Conservation (phyloP, 2,888 invertebrate genomes). For the Venusia cambrica region DNA sequence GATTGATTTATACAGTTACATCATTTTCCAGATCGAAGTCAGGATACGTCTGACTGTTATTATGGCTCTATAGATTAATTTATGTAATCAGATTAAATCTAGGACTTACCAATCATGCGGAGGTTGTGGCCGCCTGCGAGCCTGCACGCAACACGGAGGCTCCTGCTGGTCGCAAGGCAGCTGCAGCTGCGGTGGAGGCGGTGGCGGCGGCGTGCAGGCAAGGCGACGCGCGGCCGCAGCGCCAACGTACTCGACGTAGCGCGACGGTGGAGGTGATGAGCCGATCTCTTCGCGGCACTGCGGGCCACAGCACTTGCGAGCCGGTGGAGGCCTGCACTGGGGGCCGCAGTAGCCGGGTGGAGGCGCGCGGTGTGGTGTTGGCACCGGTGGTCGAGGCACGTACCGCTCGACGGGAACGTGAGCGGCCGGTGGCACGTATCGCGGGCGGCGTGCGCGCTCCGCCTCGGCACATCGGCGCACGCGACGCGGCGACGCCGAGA, state of each 20-base stretch:
- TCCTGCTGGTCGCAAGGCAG: conserved; percentile 72
- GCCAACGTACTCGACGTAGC: conserved; percentile 84
- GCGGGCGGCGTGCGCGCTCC: conserved; percentile 82
- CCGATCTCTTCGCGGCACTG: conserved; percentile 71
- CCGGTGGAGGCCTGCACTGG: conserved; percentile 67
- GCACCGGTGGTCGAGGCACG: conserved; percentile 82
- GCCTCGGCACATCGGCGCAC: conserved; percentile 84
- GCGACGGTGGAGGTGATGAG: conserved; percentile 68
- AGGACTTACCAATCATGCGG: conserved; percentile 81
- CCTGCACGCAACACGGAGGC: conserved; percentile 80
- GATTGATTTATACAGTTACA: not conserved
- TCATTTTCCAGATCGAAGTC: not conserved
- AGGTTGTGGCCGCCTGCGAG: conserved; percentile 79
- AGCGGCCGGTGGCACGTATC: conserved; percentile 85
- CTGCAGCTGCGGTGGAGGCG: conserved; percentile 72
- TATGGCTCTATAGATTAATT: too few species aligned
- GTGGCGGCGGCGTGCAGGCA: conserved; percentile 75
- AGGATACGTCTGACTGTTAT: not conserved
- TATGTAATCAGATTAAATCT: too few species aligned
- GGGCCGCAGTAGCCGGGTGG: conserved; percentile 80
- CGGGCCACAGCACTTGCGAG: conserved; percentile 72
- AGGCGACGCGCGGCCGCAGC: conserved; percentile 82
- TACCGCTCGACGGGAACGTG: conserved; percentile 88
- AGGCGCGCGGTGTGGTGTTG: conserved; percentile 66
- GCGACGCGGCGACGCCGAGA: conserved; percentile 80